Base-by-base conservation (phyloP, 2,797 vertebrate species). In the Chaenodraco wilsoni region DNA sequence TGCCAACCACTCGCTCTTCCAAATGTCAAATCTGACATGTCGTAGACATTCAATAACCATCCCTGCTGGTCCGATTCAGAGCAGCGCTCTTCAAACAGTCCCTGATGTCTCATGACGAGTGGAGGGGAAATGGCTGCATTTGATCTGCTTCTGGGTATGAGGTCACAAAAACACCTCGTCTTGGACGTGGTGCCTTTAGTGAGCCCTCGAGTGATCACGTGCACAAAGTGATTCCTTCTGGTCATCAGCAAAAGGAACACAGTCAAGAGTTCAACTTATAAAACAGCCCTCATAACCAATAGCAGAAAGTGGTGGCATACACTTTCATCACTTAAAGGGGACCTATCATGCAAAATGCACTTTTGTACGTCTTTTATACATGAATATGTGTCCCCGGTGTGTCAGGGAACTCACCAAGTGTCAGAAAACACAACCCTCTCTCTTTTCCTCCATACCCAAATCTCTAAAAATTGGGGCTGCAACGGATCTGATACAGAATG, bases 21-120 rank as follows among this genome's bases (percentile, higher is more conserved):
- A 94, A 94, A 94, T 94, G 92, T 94, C 94, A 94, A 83, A 88
- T 37, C 50, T 90, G 91, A 92, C 91, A 90, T 87, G 74, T 78
- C 50, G 44, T 13, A 84, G 87, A 89, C 84, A 84, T 92, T 86
- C 82, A 76, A 86, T 83, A 86, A 78, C 74, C 74, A 59, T 81
- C 75, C 72, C 78, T 85, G 87, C 80, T 73, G 76, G 82, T 89
- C 78, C 72, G 59, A 84, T 85, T 84, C 87, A 78, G 87, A 86
- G 66, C 54, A 51, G 33, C 68, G 76, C 79, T 86, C 78, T 83
- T 90, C 78, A 84, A 86, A 88, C 81, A 84, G 72, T 72, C 69
- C 40, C 74, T 79, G 74, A 83, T 65, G 58, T 70, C 73, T 81
- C 64, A 11, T 74, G 83, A 87, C 17, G 49, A 69, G 71, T 0